Conservation (phyloP, 2,113 vertebrate genomes). For the Oceanites oceanicus region DNA sequence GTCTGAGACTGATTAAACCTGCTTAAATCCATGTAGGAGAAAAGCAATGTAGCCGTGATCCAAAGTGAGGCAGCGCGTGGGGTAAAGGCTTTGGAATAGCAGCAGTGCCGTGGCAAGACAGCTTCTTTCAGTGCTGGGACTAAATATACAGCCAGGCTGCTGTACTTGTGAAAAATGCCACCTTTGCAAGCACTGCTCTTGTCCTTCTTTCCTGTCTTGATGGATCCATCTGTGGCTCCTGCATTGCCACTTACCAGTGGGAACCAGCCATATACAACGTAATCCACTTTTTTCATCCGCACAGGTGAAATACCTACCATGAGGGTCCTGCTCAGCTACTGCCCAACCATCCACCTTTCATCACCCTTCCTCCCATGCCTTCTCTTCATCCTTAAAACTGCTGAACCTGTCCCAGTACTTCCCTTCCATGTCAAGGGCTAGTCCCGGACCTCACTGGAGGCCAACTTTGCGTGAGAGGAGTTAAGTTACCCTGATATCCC, state of each 20-base stretch:
- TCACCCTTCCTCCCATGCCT: background rate
- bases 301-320: background rate
- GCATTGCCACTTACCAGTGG: background rate
- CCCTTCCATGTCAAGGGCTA: background rate
- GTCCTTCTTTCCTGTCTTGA: background rate
- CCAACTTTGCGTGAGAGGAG: rapidly evolving
- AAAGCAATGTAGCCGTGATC: background rate
- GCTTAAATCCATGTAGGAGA: background rate
- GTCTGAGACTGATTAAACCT: background rate
- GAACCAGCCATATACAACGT: background rate
- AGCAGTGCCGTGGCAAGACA: background rate
- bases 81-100: background rate
- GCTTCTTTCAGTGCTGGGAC: background rate
- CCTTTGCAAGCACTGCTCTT: background rate
- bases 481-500: background rate
- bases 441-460: rapidly evolving
- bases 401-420: background rate
- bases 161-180: background rate
- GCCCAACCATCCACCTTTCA: background rate
- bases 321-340: background rate
- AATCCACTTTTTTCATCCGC: rapidly evolving
- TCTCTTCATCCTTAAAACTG: background rate
- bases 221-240: background rate
- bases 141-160: background rate
- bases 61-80: rapidly evolving